Base-by-base conservation (phyloP, 2,888 invertebrate species). In the Apantesis nais region DNA sequence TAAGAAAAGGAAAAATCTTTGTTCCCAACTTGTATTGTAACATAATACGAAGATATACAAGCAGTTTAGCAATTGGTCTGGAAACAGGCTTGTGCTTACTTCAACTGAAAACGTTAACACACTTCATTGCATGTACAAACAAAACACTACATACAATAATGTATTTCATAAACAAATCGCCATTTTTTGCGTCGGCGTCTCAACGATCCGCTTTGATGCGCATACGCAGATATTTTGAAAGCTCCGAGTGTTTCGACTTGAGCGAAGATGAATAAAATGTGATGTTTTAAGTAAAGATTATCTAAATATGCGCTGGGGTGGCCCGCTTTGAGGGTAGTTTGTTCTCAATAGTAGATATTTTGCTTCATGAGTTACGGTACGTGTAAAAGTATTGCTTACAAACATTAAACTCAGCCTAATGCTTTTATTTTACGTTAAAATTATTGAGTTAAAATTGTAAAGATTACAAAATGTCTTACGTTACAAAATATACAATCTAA, bases 261-360 rank as follows among this genome's bases (percentile, higher is more conserved):
- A 77, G 14, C 69, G 74, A 70, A 78, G 70, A 61, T 69, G 69
- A 71, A 80, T 66, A 76, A 69, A 80, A 73, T 75, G 71, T 52
- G 73, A 73, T 76, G 76, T 80, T 80, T 80, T 80, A 78, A 60
- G 65, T 70, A 44, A 63, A 74, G 78, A 73, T 79, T 75, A 81
- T 34, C 48, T 67, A 52, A 74, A 67, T 68, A 65, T 62, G 8
- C 81, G 73, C 75, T 72, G 75, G 88, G 90, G 90, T 89, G 90
- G 90, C 75, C 90, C 34, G 16, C 16, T 58, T 48, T 25, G 62
- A 52, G 41, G 34, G 39, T 52, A 75, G 73, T 74, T 74, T 80
- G 72, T 73, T 76, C 75, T 82, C 76, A 78, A 81, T 80, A 86
- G 84, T 78, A 82, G 73, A 69, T 80, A 76, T 70, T 83, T 80